Conservation (phyloP, 2,113 vertebrate species). For the Microcebus griseorufus region DNA sequence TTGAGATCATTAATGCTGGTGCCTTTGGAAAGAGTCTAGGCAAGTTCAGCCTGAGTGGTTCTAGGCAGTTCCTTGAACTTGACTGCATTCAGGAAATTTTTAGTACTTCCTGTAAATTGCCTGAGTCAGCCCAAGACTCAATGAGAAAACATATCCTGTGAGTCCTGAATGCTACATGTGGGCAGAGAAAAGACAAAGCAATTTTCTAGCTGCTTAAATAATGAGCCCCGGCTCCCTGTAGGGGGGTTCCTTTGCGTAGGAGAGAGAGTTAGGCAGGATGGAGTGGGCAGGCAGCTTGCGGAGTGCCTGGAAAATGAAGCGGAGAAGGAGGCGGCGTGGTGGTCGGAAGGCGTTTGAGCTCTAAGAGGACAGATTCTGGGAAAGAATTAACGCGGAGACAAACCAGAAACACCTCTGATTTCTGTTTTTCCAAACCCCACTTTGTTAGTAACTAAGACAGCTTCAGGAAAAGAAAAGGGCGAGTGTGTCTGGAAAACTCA, state of each 20-base stretch:
- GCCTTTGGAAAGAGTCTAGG: background rate
- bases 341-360: background rate
- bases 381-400: background rate
- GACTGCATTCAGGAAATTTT: background rate
- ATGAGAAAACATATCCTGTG: conserved; percentile 44
- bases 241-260: background rate
- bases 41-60: background rate
- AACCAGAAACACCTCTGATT: background rate
- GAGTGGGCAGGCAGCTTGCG: conserved; percentile 24
- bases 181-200: conserved; percentile 53
- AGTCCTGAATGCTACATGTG: background rate
- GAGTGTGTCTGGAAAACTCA: background rate
- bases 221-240: conserved; percentile 21
- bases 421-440: background rate
- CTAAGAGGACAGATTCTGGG: background rate
- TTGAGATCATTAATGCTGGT: background rate
- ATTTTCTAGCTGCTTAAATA: conserved; percentile 61
- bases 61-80: conserved; percentile 30
- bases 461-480: background rate
- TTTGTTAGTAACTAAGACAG: background rate
- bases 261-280: conserved; percentile 23
- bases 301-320: background rate
- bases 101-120: conserved; percentile 30
- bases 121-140: conserved; percentile 26
- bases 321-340: background rate